Evolutionary conservation across 2,113 vertebrate species (phyloP), one percentile per base, ranked within the genome.

Genomic region (Melanerpes formicivorus): DNA sequence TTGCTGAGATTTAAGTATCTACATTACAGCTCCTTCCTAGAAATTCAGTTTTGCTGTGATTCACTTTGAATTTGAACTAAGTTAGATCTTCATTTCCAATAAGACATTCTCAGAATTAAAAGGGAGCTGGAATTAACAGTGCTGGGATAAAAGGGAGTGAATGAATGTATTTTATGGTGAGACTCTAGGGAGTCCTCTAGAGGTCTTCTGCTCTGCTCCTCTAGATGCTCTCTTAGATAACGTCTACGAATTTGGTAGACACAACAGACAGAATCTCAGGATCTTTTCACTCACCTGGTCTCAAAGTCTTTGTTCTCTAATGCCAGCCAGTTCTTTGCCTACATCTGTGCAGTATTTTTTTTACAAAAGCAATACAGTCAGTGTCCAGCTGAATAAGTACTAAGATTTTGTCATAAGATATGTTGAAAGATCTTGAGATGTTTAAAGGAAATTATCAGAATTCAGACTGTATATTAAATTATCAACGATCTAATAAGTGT

Each of bases 401-500:
- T 37, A 72, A 23, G 37, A 30, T 93, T 91, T 95, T 90, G 14
- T 87, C 63, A 87, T 83, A 86, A 93, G 67, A 77, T 86, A 87
- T 63, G 22, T 93, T 40, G 34, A 96, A 96, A 91, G 50, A 76
- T 88, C 80, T 93, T 90, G 96, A 79, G 76, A 84, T 65, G 54
- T 88, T 93, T 94, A 92, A 95, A 93, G 64, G 89, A 89, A 95
- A 91, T 90, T 94, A 96, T 93, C 88, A 87, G 84, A 96, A 96
- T 93, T 92, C 91, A 91, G 80, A 90, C 52, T 56, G 62, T 95
- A 95, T 96, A 97, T 96, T 96, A 96, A 95, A 95, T 97, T 97
- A 98, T 95, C 91, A 97, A 59, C 95, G 95, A 93, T 96, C 94
- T 97, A 98, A 97, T 97, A 97, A 97, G 82, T 37, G 7, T 85